Conservation (phyloP, 2,888 invertebrate genomes). For the Brenthis daphne region DNA sequence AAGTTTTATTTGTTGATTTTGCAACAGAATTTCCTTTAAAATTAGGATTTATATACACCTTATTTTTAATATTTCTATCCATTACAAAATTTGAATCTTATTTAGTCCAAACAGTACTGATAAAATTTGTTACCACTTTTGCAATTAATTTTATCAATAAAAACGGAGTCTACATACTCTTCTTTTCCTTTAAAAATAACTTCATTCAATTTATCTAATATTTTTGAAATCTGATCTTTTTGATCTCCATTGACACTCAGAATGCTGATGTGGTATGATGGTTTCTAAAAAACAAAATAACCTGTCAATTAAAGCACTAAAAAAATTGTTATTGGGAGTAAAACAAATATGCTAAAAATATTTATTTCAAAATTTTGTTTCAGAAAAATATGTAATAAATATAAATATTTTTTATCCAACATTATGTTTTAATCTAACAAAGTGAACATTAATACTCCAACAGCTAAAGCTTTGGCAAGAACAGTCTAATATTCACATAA, state of each 20-base stretch:
- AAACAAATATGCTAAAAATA: too few relatives aligned
- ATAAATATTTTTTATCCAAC: too few relatives aligned
- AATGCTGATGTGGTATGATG: conserved; percentile 92
- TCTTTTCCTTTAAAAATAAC: conserved; percentile 57
- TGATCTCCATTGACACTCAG: conserved; percentile 89
- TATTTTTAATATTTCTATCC: conserved; percentile 48
- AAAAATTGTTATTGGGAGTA: neutral
- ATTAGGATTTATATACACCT: conserved; percentile 73
- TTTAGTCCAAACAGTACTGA: conserved; percentile 67
- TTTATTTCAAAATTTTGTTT: too few relatives aligned
- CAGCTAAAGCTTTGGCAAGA: too few relatives aligned
- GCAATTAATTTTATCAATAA: conserved; percentile 83
- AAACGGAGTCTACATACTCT: conserved; percentile 65
- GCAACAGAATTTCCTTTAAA: conserved; percentile 52
- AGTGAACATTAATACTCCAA: too few relatives aligned
- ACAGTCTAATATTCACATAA: too few relatives aligned
- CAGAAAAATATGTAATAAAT: too few relatives aligned
- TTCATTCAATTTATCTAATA: conserved; percentile 77
- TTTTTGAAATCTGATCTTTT: conserved; percentile 68
- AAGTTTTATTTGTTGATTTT: conserved; percentile 47
- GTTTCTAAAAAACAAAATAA: conserved; percentile 82
- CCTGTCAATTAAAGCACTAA: neutral
- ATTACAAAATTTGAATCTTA: conserved; percentile 50
- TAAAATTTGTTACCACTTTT: conserved; percentile 90
- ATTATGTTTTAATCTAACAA: too few relatives aligned